Evolutionary conservation across 2,888 invertebrate species (phyloP), one percentile per base, ranked within the genome.

Genomic region (Trachelus troglodyta): DNA sequence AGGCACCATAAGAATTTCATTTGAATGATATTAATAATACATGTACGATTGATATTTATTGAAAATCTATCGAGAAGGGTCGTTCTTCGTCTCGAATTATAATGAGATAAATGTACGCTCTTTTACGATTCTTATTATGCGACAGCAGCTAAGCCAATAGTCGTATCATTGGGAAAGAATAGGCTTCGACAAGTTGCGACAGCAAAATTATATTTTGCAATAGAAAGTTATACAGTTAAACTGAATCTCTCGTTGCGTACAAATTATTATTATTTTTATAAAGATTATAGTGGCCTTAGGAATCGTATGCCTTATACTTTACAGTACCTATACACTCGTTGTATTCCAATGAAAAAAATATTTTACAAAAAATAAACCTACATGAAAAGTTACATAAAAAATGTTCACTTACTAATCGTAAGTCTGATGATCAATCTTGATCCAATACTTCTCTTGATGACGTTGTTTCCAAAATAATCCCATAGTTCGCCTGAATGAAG

Each of bases 381-480:
- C 30, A 23, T 15, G 34, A 71, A 34, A 71, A 56, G 56, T 56
- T 56, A 23, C 6, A 9, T 15, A 2, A 56, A 56, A 9, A 9
- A 56, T 40, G 0, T 56, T 23, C 23, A 56, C 6, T 56, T 9
- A 56, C 56, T 56, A 56, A 11, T 34, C 69, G 11, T 12, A 30
- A 79, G 74, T 34, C 34, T 71, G 75, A 31, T 31, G 68, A 79
- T 81, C 75, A 83, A 71, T 83, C 79, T 75, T 82, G 56, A 77
- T 83, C 79, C 71, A 83, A 75, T 35, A 9, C 77, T 77, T 83
- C 83, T 79, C 15, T 79, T 34, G 82, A 83, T 11, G 83, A 84
- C 73, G 80, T 81, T n/a, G 84, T 84, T 76, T 85, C 82, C 79
- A 84, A 35, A 6, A 74, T 78, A 69, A 80, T 76, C 23, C 75